These are phyloP conservation scores for Stegodyphus mimosarum DNA, from an alignment of 1,140 invertebrate genomes.

Conservation along the genomic window DNA sequence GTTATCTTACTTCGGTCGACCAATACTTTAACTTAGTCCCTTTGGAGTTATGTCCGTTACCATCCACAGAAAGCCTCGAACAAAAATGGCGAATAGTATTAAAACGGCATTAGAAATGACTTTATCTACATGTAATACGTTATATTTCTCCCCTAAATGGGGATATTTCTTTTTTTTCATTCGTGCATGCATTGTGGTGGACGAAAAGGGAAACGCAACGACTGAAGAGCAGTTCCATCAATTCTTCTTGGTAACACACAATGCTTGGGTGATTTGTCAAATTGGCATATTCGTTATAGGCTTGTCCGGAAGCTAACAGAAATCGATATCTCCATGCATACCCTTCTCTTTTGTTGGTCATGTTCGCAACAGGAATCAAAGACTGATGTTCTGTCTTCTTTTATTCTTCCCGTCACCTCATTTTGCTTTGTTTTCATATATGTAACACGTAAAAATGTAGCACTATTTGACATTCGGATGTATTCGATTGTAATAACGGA, in stretches of 20 bases:
- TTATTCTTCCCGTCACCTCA: too few relatives aligned
- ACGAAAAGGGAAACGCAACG: neutral
- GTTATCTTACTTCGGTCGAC: too few relatives aligned
- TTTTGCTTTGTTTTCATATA: too few relatives aligned
- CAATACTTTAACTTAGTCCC: too few relatives aligned
- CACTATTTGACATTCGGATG: too few relatives aligned
- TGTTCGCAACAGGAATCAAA: neutral
- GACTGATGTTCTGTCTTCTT: too few relatives aligned
- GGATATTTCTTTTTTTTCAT: neutral
- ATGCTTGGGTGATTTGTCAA: conserved; percentile 42
- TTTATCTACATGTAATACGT: conserved; percentile 35
- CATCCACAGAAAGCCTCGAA: too few relatives aligned
- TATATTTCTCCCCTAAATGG: conserved; percentile 14
- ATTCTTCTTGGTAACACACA: conserved; percentile 38
- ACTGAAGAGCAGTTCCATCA: neutral
- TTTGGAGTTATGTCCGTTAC: too few relatives aligned
- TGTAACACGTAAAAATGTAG: too few relatives aligned
- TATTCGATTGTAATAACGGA: too few relatives aligned
- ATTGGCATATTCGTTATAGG: conserved; percentile 40
- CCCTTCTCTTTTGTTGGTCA: neutral
- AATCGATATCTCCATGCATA: conserved; percentile 38
- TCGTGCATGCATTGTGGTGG: neutral
- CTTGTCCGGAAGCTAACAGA: conserved; percentile 29
- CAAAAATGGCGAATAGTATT: too few relatives aligned
- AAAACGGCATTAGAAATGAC: neutral